Conservation (phyloP, 2,888 invertebrate species). For the Thymelicus lineola region DNA sequence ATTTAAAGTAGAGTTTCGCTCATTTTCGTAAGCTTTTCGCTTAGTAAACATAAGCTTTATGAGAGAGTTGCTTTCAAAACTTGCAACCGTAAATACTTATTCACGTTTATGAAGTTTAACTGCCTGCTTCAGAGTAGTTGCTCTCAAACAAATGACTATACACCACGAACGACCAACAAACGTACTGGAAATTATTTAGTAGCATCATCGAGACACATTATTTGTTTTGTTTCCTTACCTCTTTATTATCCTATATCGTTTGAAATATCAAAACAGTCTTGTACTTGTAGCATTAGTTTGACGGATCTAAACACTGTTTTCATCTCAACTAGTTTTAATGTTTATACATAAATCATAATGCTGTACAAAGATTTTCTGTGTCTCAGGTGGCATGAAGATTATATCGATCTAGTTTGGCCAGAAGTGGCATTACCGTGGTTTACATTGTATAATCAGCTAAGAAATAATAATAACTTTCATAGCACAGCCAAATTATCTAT, state of each 20-base stretch:
- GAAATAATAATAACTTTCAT: too few species aligned
- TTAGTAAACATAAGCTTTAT: slow-evolving; percentile 19
- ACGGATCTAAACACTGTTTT: too few species aligned
- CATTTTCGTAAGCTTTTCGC: slow-evolving; percentile 22
- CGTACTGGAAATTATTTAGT: slow-evolving; percentile 14
- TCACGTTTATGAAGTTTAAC: slow-evolving; percentile 31
- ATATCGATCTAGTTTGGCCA: too few species aligned
- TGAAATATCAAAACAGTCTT: too few species aligned
- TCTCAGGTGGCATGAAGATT: too few species aligned
- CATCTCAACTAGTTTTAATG: too few species aligned
- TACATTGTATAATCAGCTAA: too few species aligned
- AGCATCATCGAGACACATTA: slow-evolving; percentile 4
- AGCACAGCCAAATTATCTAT: neutral
- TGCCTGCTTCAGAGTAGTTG: slow-evolving; percentile 15
- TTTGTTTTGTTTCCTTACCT: neutral
- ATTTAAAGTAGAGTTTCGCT: slow-evolving; percentile 6
- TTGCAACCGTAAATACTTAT: slow-evolving; percentile 30
- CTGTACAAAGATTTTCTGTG: too few species aligned
- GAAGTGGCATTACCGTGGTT: too few species aligned
- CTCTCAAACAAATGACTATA: slow-evolving; percentile 17
- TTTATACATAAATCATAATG: too few species aligned
- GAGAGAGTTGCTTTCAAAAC: slow-evolving; percentile 26
- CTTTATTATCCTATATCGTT: neutral
- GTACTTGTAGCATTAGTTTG: too few species aligned
- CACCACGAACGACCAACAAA: neutral